Evolutionary conservation across 2,113 vertebrate genomes (phyloP).

Genomic region (Acrocephalus kingi): DNA sequence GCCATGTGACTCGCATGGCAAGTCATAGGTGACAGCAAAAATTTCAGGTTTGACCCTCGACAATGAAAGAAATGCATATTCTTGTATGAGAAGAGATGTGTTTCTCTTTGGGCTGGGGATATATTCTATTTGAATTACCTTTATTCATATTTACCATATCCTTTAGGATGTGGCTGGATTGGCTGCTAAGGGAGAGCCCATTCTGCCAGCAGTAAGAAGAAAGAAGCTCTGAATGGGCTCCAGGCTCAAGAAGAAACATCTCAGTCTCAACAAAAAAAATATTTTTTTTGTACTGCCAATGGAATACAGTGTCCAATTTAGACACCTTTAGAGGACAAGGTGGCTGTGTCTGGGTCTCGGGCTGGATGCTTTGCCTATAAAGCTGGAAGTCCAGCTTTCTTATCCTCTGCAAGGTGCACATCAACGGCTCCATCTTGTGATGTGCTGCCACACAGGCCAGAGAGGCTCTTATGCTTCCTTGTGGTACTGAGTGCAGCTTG

Average conservation of each 20-base stretch:
- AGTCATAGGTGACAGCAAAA: not conserved
- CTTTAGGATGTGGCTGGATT: not conserved
- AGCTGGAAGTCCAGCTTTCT: not conserved
- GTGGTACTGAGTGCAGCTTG: not conserved
- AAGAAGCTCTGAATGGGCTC: not conserved
- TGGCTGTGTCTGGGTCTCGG: not conserved
- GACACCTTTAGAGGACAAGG: not conserved
- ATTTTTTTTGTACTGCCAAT: not conserved
- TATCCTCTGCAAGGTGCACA: not conserved
- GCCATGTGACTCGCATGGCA: not conserved
- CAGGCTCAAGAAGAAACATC: not conserved
- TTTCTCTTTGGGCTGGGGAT: not conserved
- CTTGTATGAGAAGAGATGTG: not conserved
- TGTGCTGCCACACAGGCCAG: not conserved
- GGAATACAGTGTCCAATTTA: too few relatives aligned
- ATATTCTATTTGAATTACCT: not conserved
- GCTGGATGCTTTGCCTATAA: not conserved
- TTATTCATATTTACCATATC: too few relatives aligned
- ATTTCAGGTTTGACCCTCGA: not conserved
- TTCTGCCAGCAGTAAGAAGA: not conserved
- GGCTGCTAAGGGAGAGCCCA: not conserved
- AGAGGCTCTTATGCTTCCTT: not conserved
- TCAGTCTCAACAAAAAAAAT: not conserved
- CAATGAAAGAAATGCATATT: not conserved
- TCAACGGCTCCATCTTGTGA: not conserved